Percentiles rank a stretch among this genome's conserved stretches.
phyloP scores from a whole-genome alignment of 2,113 vertebrate genomes.

The Antidorcas marsupialis region DNA sequence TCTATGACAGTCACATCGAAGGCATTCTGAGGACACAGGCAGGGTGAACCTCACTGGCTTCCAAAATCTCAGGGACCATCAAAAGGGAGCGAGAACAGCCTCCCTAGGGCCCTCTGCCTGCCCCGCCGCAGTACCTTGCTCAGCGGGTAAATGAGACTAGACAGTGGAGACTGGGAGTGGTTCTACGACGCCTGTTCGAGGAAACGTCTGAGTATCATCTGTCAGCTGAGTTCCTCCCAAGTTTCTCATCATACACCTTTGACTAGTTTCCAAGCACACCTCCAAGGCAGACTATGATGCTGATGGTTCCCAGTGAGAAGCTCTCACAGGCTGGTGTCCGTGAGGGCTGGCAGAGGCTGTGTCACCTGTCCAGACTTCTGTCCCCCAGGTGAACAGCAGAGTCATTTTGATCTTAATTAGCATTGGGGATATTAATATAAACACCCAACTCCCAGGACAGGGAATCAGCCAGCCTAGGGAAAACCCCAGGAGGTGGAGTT shows the following conservation, averaged over 20 bases:
- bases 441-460: not conserved
- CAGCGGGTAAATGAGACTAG: not conserved
- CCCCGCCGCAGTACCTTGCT: not conserved
- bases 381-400: not conserved
- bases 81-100: not conserved
- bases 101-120: not conserved
- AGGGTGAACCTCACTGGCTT: not conserved
- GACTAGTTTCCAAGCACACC: not conserved
- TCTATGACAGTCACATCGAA: not conserved
- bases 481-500: not conserved
- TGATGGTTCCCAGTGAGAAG: not conserved
- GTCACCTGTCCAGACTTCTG: not conserved
- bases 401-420: slow-evolving; percentile 37
- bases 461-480: not conserved
- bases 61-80: not conserved
- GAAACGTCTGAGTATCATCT: not conserved
- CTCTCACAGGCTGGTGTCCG: not conserved
- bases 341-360: not conserved
- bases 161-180: not conserved
- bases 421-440: not conserved
- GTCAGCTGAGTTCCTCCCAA: rapidly evolving
- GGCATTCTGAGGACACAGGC: not conserved
- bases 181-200: not conserved
- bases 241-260: not conserved
- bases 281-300: not conserved